Conservation (phyloP, 1,140 invertebrate species). For the Oryzaephilus surinamensis region DNA sequence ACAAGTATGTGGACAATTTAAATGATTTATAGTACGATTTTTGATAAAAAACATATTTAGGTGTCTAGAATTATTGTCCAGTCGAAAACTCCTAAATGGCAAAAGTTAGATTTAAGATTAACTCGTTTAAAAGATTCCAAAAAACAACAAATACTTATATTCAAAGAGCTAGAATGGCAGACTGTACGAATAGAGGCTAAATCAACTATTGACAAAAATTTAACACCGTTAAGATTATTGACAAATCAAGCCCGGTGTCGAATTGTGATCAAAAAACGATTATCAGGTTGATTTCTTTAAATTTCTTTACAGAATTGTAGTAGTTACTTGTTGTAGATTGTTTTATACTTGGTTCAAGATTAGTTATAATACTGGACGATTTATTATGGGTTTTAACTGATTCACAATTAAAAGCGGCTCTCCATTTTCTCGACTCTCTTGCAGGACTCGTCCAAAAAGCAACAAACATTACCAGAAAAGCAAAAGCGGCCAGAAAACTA, state of each 20-base stretch:
- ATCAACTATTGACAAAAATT: slow-evolving; percentile 64
- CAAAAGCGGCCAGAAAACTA: slow-evolving; percentile 81
- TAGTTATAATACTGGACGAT: slow-evolving; percentile 91
- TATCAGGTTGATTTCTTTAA: slow-evolving; percentile 51
- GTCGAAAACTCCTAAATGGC: slow-evolving; percentile 85
- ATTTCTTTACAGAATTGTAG: background rate
- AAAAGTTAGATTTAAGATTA: slow-evolving; percentile 67
- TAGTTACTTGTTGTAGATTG: slow-evolving; percentile 61
- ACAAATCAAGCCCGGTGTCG: slow-evolving; percentile 92
- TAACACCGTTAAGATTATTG: slow-evolving; percentile 84
- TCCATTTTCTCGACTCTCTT: slow-evolving; percentile 88
- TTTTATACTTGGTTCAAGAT: slow-evolving; percentile 79
- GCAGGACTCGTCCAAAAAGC: slow-evolving; percentile 75
- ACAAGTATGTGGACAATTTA: slow-evolving; percentile 51
- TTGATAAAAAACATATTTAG: slow-evolving; percentile 45
- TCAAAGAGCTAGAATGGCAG: slow-evolving; percentile 98
- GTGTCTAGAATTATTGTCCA: slow-evolving; percentile 85
- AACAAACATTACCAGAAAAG: slow-evolving; percentile 68
- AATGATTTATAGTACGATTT: slow-evolving; percentile 1
- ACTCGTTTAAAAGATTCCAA: slow-evolving; percentile 85
- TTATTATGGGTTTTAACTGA: slow-evolving; percentile 97
- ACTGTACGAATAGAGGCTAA: slow-evolving; percentile 88
- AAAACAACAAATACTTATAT: slow-evolving; percentile 83
- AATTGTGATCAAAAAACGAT: slow-evolving; percentile 91
- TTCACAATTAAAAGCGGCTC: slow-evolving; percentile 88